Evolutionary conservation across 2,113 vertebrate genomes (phyloP), one percentile per base, ranked within the genome.

Genomic region (Mesitornis unicolor): DNA sequence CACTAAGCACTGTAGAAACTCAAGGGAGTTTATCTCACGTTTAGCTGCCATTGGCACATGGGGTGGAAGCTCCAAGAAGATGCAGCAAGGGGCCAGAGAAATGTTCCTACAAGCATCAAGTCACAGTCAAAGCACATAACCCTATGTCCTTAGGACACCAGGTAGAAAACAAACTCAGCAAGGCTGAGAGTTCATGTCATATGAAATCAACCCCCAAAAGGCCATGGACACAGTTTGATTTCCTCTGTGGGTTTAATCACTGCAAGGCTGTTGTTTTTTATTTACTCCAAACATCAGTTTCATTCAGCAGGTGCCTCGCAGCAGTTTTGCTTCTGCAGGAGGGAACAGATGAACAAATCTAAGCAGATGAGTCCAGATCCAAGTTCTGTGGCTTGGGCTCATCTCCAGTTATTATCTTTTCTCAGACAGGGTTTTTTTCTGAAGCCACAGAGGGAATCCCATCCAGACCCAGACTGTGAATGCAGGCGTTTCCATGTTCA

Each of bases 211-310:
- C 1, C 6, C 69, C 20, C 2, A 0, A 21, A 48, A 64, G 28
- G 9, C 33, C 17, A 11, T 24, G 28, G 40, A 21, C 1, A 1
- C 7, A 29, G 35, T 17, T 7, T 54, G 35, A 38, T 70, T 80
- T 71, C 57, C 28, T 77, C 42, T 50, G 61, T 29, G 57, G 38
- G 20, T 77, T 70, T 67, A 48, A 60, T 60, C 45, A 50, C 20
- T 26, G 25, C n/a, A 36, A 45, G 33, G 24, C 20, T 53, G 8
- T n/a, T n/a, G n/a, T n/a, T 26, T 80, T 31, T 31, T 43, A 4
- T 48, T 25, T 36, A 7, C 1, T 0, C 51, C 8, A 12, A 33
- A 18, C 33, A 15, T 7, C 26, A 10, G 8, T 31, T 50, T 54
- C 26, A 21, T 54, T 38, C 64, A 40, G 15, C 47, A 85, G 70